phyloP scores from a whole-genome alignment of 2,797 vertebrate genomes.

The Fringilla coelebs region DNA sequence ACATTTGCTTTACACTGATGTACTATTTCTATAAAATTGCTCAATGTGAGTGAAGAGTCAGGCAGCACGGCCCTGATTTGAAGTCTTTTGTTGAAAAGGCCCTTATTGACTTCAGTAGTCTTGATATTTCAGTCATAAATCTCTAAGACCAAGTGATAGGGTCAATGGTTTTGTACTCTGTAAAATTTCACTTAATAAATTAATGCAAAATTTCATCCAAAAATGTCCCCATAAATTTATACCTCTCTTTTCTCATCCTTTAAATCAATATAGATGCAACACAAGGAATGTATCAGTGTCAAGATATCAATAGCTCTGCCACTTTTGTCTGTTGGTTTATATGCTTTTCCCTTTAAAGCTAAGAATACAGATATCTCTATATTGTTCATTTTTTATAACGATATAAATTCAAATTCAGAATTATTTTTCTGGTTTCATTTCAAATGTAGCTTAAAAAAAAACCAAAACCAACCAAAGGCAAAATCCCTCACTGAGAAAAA shows the following conservation, averaged over 20 bases:
- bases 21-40: not conserved
- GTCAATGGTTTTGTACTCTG: constrained; percentile 47
- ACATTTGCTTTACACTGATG: not conserved
- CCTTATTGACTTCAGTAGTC: constrained; percentile 16
- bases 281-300: constrained; percentile 29
- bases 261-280: constrained; percentile 47
- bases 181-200: constrained; percentile 54
- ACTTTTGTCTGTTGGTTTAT: not conserved
- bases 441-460: not conserved
- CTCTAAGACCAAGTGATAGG: constrained; percentile 14
- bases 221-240: constrained; percentile 42
- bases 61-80: not conserved
- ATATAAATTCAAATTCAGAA: not conserved
- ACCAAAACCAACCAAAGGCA: not conserved
- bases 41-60: not conserved
- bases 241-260: constrained; percentile 35
- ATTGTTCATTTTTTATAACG: not conserved
- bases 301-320: constrained; percentile 23
- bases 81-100: not conserved
- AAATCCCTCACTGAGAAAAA: not conserved
- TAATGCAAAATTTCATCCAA: constrained; percentile 52
- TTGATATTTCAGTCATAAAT: constrained; percentile 24
- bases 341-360: not conserved
- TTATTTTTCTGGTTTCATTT: not conserved
- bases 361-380: not conserved